Conservation (phyloP, 1,140 invertebrate species). For the Calliopsis andreniformis region DNA sequence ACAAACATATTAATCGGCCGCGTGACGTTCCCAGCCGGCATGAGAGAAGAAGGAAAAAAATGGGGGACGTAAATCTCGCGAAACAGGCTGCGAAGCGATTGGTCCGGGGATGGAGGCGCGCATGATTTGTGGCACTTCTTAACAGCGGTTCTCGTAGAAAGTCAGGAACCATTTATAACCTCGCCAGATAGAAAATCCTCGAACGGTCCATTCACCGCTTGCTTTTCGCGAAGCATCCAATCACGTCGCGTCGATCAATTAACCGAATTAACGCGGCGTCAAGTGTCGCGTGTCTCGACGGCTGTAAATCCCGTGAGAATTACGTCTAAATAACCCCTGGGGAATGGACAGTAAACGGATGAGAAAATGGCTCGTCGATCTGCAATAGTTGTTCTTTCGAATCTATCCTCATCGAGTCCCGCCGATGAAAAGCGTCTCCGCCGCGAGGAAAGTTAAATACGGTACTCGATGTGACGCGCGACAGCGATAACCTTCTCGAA, state of each 20-base stretch:
- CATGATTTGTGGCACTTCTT: constrained; percentile 20
- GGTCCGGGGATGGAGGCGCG: neutral
- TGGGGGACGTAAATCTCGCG: constrained; percentile 29
- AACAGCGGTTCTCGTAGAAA: constrained; percentile 26
- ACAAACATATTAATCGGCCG: neutral
- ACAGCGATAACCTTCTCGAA: neutral
- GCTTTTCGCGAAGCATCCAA: neutral
- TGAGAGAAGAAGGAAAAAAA: constrained; percentile 1
- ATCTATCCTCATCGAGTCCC: too few species aligned
- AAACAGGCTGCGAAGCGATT: neutral
- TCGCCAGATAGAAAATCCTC: constrained; percentile 13
- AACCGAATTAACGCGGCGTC: neutral
- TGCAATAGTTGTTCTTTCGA: too few species aligned
- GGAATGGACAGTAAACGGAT: too few species aligned
- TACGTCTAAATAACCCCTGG: constrained; percentile 42
- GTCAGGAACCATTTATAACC: constrained; percentile 14
- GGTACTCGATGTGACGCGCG: neutral
- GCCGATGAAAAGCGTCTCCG: neutral
- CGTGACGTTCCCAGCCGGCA: neutral
- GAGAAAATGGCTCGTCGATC: too few species aligned
- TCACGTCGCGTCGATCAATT: constrained; percentile 1
- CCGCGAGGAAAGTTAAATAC: neutral
- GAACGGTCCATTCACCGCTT: neutral
- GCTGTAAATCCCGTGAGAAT: constrained; percentile 36
- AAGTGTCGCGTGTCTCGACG: constrained; percentile 21